Evolutionary conservation across 2,113 vertebrate species (phyloP).

Genomic region (Antennarius striatus): DNA sequence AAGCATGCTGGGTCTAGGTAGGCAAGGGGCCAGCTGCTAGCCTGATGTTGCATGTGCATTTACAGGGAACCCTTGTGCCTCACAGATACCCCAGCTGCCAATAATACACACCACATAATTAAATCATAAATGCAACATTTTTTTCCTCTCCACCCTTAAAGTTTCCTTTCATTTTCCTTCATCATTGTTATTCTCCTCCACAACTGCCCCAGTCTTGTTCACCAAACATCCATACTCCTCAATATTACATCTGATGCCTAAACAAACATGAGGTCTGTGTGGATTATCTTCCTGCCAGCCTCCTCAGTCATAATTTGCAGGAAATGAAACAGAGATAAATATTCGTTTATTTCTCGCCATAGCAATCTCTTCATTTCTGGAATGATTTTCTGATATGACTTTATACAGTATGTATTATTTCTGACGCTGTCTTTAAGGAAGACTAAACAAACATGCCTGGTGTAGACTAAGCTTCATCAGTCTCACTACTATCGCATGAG

Average conservation of each 20-base stretch:
- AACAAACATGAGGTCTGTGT: constrained; percentile 34
- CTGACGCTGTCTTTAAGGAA: not conserved
- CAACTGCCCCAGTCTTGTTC: constrained; percentile 1
- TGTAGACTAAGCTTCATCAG: constrained; percentile 15
- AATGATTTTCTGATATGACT: constrained; percentile 19
- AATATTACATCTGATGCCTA: constrained; percentile 19
- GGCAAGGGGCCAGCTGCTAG: constrained; percentile 47
- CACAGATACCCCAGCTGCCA: constrained; percentile 52
- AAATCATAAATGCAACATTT: constrained; percentile 48
- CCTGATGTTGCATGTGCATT: constrained; percentile 38
- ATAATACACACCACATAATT: constrained; percentile 34
- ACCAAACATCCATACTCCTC: constrained; percentile 19
- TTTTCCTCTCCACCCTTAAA: constrained; percentile 14
- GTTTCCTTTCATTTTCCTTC: constrained; percentile 30
- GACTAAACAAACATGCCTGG: constrained; percentile 10
- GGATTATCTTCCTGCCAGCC: constrained; percentile 29
- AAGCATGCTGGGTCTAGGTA: constrained; percentile 29
- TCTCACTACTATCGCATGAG: constrained; percentile 18
- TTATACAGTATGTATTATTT: not conserved
- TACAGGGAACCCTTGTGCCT: constrained; percentile 41
- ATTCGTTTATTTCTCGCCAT: constrained; percentile 13
- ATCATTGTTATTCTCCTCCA: constrained; percentile 28
- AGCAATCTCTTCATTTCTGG: constrained; percentile 3
- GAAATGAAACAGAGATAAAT: constrained; percentile 26
- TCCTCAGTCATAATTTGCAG: constrained; percentile 27